These are phyloP conservation scores for Phymatocera aterrima DNA, from an alignment of 2,888 invertebrate species.

Conservation along the genomic window DNA sequence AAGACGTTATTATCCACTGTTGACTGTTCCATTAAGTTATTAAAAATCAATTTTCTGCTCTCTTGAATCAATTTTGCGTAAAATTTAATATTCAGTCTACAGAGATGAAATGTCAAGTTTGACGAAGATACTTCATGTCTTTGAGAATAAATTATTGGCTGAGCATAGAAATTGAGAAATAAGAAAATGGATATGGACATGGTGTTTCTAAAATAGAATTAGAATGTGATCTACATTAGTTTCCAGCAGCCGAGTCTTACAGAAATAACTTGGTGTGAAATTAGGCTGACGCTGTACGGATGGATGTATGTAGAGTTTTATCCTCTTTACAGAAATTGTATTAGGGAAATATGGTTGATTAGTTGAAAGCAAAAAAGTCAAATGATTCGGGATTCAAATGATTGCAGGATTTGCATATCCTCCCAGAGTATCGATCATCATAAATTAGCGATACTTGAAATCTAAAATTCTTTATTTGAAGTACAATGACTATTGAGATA, in stretches of 20 bases:
- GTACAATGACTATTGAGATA: not conserved
- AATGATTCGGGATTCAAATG: too few species aligned
- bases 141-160: not conserved
- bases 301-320: not conserved
- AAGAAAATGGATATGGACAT: slow-evolving; percentile 12
- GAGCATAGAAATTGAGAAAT: not conserved
- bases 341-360: not conserved
- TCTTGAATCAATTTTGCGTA: too few species aligned
- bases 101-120: too few species aligned
- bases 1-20: too few species aligned
- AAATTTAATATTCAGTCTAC: too few species aligned
- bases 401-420: not conserved
- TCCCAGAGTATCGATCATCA: not conserved
- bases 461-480: not conserved
- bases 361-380: not conserved
- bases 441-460: not conserved
- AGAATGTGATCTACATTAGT: slow-evolving; percentile 55
- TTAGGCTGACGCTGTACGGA: slow-evolving; percentile 8
- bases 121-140: too few species aligned
- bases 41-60: too few species aligned
- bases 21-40: too few species aligned
- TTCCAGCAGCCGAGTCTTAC: slow-evolving; percentile 56
- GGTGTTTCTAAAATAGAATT: slow-evolving; percentile 57
- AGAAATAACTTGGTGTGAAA: slow-evolving; percentile 57
- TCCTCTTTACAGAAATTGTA: not conserved